Evolutionary conservation across 2,888 invertebrate genomes (phyloP).

Genomic region (Campoplex nolae): DNA sequence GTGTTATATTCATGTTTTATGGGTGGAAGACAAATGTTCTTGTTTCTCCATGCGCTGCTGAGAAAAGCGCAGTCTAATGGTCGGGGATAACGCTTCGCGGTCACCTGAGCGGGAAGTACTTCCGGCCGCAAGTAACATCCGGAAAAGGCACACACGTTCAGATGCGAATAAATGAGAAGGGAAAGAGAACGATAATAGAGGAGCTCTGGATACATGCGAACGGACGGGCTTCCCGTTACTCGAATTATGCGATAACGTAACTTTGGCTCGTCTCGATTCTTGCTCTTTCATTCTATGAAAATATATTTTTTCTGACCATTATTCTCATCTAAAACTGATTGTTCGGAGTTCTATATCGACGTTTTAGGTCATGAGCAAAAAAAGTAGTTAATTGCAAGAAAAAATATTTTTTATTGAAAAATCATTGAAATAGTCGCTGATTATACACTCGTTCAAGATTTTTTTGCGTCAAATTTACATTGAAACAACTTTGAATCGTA

Average conservation of each 20-base stretch:
- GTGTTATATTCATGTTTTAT: not conserved
- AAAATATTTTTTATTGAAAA: not conserved
- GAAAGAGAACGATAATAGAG: slow-evolving; percentile 39
- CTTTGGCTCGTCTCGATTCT: slow-evolving; percentile 23
- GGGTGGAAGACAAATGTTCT: not conserved
- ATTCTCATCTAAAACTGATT: not conserved
- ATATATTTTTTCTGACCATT: not conserved
- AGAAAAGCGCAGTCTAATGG: slow-evolving; percentile 15
- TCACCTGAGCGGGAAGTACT: slow-evolving; percentile 66
- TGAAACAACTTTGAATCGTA: not conserved
- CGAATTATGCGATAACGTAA: slow-evolving; percentile 49
- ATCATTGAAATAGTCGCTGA: not conserved
- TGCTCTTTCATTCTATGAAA: slow-evolving; percentile 2
- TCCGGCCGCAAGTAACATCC: slow-evolving; percentile 62
- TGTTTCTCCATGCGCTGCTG: slow-evolving; percentile 8
- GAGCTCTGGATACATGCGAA: not conserved
- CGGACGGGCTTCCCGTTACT: slow-evolving; percentile 61
- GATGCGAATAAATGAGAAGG: not conserved
- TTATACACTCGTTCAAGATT: not conserved
- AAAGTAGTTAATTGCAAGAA: too few relatives aligned
- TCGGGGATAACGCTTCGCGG: slow-evolving; percentile 35
- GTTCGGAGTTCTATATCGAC: too few relatives aligned
- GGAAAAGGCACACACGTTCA: slow-evolving; percentile 31
- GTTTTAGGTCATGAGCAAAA: too few relatives aligned
- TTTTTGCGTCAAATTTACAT: too few relatives aligned